These are phyloP conservation scores for Hemichromis elongatus DNA, from an alignment of 2,113 vertebrate species.

Conservation along the genomic window DNA sequence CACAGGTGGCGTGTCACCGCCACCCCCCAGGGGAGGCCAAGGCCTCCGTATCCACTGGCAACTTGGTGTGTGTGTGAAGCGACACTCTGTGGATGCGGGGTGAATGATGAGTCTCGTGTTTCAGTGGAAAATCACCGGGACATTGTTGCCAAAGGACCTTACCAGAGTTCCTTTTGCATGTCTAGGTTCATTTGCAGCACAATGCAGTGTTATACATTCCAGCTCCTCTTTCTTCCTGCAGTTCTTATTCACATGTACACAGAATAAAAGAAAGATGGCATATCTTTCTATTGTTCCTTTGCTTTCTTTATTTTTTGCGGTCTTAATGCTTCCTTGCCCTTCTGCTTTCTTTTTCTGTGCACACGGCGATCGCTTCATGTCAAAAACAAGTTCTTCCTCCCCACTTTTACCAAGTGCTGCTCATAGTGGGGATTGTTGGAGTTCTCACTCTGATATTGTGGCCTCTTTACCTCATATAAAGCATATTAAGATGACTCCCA, in stretches of 20 bases:
- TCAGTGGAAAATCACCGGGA: slow-evolving; percentile 8
- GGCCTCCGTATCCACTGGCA: not conserved
- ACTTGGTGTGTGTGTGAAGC: not conserved
- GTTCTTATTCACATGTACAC: not conserved
- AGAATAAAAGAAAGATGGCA: not conserved
- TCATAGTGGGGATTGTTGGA: not conserved
- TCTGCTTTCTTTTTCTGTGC: not conserved
- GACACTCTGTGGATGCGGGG: not conserved
- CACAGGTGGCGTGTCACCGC: slow-evolving; percentile 5
- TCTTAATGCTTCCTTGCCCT: not conserved
- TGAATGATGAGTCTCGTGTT: not conserved
- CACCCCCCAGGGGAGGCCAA: not conserved
- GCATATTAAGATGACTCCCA: no score
- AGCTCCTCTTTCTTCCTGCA: not conserved
- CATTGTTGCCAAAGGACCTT: not conserved
- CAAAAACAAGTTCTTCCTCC: not conserved
- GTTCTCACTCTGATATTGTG: not conserved
- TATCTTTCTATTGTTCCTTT: not conserved
- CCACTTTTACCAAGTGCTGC: not conserved
- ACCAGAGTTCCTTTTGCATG: not conserved
- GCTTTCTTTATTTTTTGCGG: not conserved
- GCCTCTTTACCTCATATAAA: not conserved
- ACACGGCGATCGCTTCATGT: not conserved
- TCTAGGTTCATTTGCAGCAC: not conserved
- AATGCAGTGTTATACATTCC: not conserved